Percentiles rank a stretch among this genome's conserved stretches.
phyloP scores from a whole-genome alignment of 2,888 invertebrate species.

The Capitulum mitella region DNA sequence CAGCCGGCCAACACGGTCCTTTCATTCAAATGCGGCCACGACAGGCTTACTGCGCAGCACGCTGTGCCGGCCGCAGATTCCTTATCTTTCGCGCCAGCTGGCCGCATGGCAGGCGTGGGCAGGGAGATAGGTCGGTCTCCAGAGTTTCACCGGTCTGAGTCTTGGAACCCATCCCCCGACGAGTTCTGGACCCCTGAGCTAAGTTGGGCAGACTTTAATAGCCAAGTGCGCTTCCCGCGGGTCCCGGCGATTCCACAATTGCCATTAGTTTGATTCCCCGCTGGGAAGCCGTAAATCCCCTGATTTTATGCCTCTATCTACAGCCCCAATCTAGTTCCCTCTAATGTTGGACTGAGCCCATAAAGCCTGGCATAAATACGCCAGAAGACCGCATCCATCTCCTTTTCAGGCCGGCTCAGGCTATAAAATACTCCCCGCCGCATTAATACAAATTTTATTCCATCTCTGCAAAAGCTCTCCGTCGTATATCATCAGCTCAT shows the following conservation, averaged over 20 bases:
- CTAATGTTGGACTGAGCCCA: background rate
- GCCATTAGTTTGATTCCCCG: background rate
- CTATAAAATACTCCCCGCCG: conserved; percentile 1
- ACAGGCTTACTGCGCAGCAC: too few relatives aligned
- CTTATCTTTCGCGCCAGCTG: too few relatives aligned
- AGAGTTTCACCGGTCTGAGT: too few relatives aligned
- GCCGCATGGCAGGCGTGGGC: too few relatives aligned
- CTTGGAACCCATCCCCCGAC: too few relatives aligned
- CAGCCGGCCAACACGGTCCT: too few relatives aligned
- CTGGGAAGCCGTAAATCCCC: background rate
- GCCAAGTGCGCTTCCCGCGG: background rate
- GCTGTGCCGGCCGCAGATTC: too few relatives aligned
- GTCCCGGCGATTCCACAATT: background rate
- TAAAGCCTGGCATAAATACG: background rate
- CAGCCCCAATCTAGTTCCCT: background rate
- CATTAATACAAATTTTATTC: conserved; percentile 20
- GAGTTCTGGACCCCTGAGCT: background rate
- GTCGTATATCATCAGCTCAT: conserved; percentile 8
- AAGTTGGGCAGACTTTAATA: background rate
- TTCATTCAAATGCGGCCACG: too few relatives aligned
- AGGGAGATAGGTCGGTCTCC: too few relatives aligned
- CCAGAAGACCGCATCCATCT: background rate
- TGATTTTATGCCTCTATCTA: conserved; percentile 9
- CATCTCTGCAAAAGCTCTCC: conserved; percentile 7
- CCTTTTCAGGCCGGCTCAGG: background rate